A percentile compares a stretch with the other conserved stretches of the same genome.
phyloP scores from a whole-genome alignment of 2,888 invertebrate genomes.

The Chelonus formosanus region DNA sequence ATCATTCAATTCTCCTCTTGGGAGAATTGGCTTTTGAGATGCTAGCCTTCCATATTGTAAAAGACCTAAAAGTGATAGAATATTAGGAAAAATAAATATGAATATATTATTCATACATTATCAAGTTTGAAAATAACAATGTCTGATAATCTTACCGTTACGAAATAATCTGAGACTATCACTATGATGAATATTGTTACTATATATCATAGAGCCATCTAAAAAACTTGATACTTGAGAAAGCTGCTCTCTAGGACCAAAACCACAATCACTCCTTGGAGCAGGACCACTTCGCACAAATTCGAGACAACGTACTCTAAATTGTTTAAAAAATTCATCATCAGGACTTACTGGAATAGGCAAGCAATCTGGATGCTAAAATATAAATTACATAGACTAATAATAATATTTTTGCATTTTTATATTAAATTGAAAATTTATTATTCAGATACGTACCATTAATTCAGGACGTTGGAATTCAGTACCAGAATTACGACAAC shows the following conservation, averaged over 20 bases:
- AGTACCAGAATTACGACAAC: constrained; percentile 73
- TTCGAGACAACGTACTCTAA: constrained; percentile 81
- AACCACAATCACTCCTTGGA: constrained; percentile 79
- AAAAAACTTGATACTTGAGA: constrained; percentile 85
- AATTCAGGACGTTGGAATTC: constrained; percentile 72
- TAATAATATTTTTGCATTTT: too few species aligned
- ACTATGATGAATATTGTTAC: constrained; percentile 77
- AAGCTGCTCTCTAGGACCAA: constrained; percentile 86
- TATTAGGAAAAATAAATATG: not conserved
- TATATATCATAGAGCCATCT: constrained; percentile 85
- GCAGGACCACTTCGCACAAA: constrained; percentile 85
- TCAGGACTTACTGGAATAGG: constrained; percentile 78
- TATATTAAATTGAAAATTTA: not conserved
- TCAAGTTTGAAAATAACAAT: too few species aligned
- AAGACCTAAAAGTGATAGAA: constrained; percentile 50
- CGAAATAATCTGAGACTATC: constrained; percentile 80
- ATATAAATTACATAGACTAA: constrained; percentile 33
- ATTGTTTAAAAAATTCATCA: constrained; percentile 78
- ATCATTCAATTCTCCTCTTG: constrained; percentile 66
- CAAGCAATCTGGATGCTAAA: constrained; percentile 85
- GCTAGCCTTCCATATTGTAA: constrained; percentile 72
- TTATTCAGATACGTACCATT: constrained; percentile 64
- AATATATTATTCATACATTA: too few species aligned
- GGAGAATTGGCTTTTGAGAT: constrained; percentile 70
- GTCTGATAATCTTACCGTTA: constrained; percentile 69